These are phyloP conservation scores for Sminthurinus signatus DNA, from an alignment of 1,140 invertebrate genomes.

Conservation along the genomic window DNA sequence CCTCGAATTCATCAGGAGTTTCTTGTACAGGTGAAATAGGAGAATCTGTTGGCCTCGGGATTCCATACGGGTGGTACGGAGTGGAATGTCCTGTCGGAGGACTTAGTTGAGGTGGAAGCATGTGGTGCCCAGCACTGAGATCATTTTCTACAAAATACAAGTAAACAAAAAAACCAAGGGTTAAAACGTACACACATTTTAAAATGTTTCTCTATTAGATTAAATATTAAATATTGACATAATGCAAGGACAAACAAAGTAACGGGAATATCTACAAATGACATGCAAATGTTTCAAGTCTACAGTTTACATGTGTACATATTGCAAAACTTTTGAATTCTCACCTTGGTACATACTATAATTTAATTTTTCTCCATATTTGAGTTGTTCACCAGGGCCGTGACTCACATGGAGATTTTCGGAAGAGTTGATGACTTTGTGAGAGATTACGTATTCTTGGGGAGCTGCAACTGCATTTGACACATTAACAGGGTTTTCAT, in stretches of 20 bases:
- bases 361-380: slow-evolving; percentile 34
- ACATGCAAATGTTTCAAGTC: neutral
- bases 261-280: neutral
- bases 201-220: neutral
- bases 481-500: slow-evolving; percentile 34
- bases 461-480: slow-evolving; percentile 8
- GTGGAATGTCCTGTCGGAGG: slow-evolving; percentile 25
- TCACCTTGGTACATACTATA: slow-evolving; percentile 38
- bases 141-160: slow-evolving; percentile 28
- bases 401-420: slow-evolving; percentile 38
- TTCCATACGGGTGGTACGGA: slow-evolving; percentile 19
- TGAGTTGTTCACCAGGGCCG: slow-evolving; percentile 24
- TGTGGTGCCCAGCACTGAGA: slow-evolving; percentile 27
- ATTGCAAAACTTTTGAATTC: no score
- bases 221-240: neutral
- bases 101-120: slow-evolving; percentile 31
- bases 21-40: slow-evolving; percentile 37
- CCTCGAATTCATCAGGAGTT: slow-evolving; percentile 20
- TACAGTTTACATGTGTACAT: no score
- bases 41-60: slow-evolving; percentile 19
- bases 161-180: slow-evolving; percentile 8
- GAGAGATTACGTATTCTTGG: slow-evolving; percentile 24
- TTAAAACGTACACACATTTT: slow-evolving; percentile 6
- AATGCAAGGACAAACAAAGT: no score
- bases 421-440: slow-evolving; percentile 38